Percentiles rank a stretch among this genome's conserved stretches.
These are phyloP conservation scores for Apamea anceps DNA, from an alignment of 2,888 invertebrate genomes.

Conservation along the genomic window DNA sequence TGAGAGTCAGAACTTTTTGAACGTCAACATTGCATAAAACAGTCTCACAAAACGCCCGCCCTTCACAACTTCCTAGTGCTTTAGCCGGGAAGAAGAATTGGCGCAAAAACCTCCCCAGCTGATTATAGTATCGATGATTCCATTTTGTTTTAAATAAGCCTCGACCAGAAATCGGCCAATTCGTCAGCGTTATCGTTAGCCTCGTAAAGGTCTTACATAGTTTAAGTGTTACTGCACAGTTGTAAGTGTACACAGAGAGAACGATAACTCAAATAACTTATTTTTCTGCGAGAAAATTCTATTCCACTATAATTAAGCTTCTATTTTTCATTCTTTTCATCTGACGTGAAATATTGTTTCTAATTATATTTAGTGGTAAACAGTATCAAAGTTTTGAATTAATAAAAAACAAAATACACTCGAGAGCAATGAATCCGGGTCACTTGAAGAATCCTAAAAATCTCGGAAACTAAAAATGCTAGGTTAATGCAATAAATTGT, in stretches of 20 bases:
- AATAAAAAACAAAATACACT: constrained; percentile 51
- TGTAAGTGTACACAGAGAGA: not conserved
- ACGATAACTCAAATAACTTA: not conserved
- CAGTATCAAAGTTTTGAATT: constrained; percentile 10
- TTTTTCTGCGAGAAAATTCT: not conserved
- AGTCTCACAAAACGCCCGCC: too few relatives aligned
- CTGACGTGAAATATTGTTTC: not conserved
- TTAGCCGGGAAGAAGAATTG: too few relatives aligned
- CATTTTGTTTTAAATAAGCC: not conserved
- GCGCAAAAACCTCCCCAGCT: too few relatives aligned
- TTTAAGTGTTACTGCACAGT: too few relatives aligned
- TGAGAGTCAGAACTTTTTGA: too few relatives aligned
- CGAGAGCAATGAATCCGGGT: too few relatives aligned
- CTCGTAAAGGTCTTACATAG: not conserved
- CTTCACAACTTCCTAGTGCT: too few relatives aligned
- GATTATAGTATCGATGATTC: not conserved
- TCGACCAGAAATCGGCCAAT: not conserved
- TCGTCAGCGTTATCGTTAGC: too few relatives aligned
- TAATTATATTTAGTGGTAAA: not conserved
- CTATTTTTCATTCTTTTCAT: not conserved
- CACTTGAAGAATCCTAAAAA: too few relatives aligned
- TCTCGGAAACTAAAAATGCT: too few relatives aligned
- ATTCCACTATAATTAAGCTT: not conserved
- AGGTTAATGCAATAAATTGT: too few relatives aligned
- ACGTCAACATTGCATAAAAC: too few relatives aligned